Evolutionary conservation across 2,888 invertebrate genomes (phyloP).

Genomic region (Dexiosoma caninum): DNA sequence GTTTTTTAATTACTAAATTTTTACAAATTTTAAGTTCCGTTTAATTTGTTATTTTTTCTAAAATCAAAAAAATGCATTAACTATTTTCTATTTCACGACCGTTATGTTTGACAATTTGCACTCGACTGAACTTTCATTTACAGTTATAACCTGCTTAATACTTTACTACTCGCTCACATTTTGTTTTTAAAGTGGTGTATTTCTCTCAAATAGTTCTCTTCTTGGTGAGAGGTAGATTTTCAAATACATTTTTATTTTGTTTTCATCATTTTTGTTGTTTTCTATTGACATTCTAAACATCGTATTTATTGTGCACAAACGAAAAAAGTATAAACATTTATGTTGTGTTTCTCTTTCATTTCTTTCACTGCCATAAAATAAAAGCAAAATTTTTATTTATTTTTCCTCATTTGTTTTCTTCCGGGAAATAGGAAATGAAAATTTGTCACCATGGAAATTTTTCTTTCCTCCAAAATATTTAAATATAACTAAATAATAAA

Average conservation of each 20-base stretch:
- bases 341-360: neutral
- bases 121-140: constrained; percentile 71
- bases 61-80: neutral
- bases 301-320: constrained; percentile 15
- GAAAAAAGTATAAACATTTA: neutral
- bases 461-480: neutral
- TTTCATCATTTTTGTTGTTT: constrained; percentile 53
- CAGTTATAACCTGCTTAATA: constrained; percentile 36
- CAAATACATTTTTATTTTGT: constrained; percentile 6
- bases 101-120: constrained; percentile 72
- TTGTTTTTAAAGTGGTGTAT: constrained; percentile 51
- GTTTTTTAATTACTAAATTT: neutral
- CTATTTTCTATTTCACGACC: constrained; percentile 61
- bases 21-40: constrained; percentile 7
- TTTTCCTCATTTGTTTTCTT: neutral
- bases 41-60: constrained; percentile 62
- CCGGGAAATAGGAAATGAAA: constrained; percentile 4
- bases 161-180: constrained; percentile 1
- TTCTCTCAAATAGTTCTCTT: constrained; percentile 27
- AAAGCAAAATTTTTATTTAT: neutral
- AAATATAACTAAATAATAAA: too few species aligned
- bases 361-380: neutral
- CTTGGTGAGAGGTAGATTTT: constrained; percentile 26
- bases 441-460: constrained; percentile 18
- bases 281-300: constrained; percentile 62